A percentile compares a stretch with the other conserved stretches of the same genome.
These are phyloP conservation scores for Rhagonycha fulva DNA, from an alignment of 2,888 invertebrate species.

Conservation along the genomic window DNA sequence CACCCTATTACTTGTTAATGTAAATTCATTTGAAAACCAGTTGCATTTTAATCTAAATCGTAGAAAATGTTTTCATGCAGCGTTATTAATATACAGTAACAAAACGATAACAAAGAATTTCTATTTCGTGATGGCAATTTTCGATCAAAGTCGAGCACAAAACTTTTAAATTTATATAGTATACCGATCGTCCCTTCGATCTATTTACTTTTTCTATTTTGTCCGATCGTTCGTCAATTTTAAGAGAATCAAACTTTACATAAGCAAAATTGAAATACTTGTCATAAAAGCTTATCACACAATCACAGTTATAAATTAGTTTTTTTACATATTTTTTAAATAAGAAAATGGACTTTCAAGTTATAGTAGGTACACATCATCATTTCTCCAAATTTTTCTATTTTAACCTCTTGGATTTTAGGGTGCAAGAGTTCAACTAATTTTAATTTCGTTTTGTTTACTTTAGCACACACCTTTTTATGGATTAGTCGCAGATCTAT, in stretches of 20 bases:
- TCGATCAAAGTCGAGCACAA: neutral
- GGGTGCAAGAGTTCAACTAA: no score
- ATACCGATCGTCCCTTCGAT: conserved; percentile 4
- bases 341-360: no score
- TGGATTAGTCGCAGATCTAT: no score
- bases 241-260: conserved; percentile 12
- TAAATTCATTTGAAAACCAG: neutral
- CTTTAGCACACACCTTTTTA: no score
- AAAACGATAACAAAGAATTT: neutral
- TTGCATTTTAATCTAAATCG: neutral
- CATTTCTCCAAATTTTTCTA: no score
- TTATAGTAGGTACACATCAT: no score
- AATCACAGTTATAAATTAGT: neutral
- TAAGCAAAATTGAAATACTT: conserved; percentile 15
- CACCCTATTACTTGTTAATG: conserved; percentile 8
- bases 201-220: conserved; percentile 20
- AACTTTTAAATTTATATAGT: conserved; percentile 10
- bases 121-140: neutral
- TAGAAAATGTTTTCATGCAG: neutral
- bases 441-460: no score
- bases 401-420: no score
- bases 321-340: neutral
- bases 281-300: neutral
- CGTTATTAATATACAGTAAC: neutral
- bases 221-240: conserved; percentile 8